A percentile compares a stretch with the other conserved stretches of the same genome.
These are phyloP conservation scores for Dicyrtoma fusca DNA, from an alignment of 2,888 invertebrate species.

Conservation along the genomic window DNA sequence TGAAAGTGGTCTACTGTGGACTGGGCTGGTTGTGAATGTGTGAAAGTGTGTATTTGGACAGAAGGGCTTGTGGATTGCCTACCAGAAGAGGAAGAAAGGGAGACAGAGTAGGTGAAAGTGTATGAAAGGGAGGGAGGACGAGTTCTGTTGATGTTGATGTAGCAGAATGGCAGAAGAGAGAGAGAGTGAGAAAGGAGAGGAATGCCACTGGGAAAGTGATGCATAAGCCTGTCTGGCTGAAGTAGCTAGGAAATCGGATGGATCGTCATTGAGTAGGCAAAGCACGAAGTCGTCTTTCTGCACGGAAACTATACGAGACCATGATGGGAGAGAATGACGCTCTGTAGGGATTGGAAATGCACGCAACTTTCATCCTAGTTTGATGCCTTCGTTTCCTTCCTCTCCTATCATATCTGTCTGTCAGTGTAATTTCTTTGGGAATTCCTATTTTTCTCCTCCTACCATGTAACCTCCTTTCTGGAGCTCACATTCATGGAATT, in stretches of 20 bases:
- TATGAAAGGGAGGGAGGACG: background rate
- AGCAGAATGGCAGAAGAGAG: slow-evolving; percentile 1
- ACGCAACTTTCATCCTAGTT: background rate
- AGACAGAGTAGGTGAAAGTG: slow-evolving; percentile 1
- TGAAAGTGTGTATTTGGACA: background rate
- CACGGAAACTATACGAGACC: slow-evolving; percentile 14
- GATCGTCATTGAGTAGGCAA: slow-evolving; percentile 20
- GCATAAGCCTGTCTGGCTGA: background rate
- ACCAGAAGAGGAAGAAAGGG: background rate
- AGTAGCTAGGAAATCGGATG: slow-evolving; percentile 9
- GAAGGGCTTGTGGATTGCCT: background rate
- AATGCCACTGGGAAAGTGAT: background rate
- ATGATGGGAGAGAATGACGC: slow-evolving; percentile 18
- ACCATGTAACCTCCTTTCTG: no score
- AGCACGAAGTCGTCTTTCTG: slow-evolving; percentile 29
- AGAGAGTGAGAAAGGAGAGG: background rate
- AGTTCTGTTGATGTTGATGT: background rate
- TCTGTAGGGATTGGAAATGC: slow-evolving; percentile 7
- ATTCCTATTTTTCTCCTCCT: no score
- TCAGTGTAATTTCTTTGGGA: no score
- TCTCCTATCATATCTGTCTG: background rate
- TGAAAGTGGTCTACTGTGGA: no score
- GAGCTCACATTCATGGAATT: no score
- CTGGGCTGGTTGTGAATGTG: background rate
- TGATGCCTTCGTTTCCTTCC: background rate